Conservation (phyloP, 2,113 vertebrate species). For the Oostethus manadensis region DNA sequence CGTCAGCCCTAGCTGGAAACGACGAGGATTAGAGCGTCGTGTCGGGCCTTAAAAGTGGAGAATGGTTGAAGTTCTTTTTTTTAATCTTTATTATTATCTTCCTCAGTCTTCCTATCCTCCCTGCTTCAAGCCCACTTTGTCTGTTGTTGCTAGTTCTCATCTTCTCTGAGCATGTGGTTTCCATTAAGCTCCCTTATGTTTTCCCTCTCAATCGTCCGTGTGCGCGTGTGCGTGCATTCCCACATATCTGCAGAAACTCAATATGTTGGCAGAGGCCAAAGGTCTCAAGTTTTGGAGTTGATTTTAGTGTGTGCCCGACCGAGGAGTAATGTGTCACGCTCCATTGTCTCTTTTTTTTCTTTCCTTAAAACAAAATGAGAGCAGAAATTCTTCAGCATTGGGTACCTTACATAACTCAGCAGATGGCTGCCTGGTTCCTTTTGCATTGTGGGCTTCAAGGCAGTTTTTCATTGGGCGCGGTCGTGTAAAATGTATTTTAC, state of each 20-base stretch:
- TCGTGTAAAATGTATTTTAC: too few species aligned
- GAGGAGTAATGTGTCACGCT: background rate
- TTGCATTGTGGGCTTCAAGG: background rate
- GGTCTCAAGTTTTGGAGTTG: conserved; percentile 12
- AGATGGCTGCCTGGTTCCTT: background rate
- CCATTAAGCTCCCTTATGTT: conserved; percentile 62
- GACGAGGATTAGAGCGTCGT: conserved; percentile 13
- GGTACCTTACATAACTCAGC: background rate
- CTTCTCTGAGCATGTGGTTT: conserved; percentile 66
- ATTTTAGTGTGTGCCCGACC: background rate
- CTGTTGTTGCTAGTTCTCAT: conserved; percentile 26
- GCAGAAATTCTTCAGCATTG: conserved; percentile 1
- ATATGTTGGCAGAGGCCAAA: conserved; percentile 36
- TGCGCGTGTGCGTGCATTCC: conserved; percentile 1
- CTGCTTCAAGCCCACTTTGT: conserved; percentile 4
- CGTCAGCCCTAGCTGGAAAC: conserved; percentile 19
- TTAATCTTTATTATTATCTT: rapidly evolving
- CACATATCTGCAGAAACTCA: conserved; percentile 62
- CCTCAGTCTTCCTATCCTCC: conserved; percentile 9
- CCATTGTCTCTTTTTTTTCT: background rate
- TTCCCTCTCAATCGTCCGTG: conserved; percentile 44
- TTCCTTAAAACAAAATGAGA: background rate
- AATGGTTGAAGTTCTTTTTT: too few species aligned
- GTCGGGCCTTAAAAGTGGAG: background rate
- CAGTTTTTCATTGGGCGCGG: background rate